These are phyloP conservation scores for Potamarius usumacintae DNA, from an alignment of 2,113 vertebrate species.

Conservation along the genomic window DNA sequence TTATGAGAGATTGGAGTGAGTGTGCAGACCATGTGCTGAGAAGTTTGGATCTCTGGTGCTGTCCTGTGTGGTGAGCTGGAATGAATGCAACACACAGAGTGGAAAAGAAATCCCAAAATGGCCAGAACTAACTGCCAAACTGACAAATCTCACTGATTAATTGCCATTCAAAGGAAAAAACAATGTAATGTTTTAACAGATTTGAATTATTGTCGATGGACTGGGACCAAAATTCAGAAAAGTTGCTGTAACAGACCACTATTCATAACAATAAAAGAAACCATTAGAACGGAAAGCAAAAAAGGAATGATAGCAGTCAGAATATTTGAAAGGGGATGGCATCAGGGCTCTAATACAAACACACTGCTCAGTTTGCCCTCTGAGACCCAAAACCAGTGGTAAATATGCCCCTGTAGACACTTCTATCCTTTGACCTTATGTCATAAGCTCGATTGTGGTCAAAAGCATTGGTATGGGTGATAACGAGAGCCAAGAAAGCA, in stretches of 20 bases:
- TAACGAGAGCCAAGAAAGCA: slow-evolving; percentile 11
- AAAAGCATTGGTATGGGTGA: slow-evolving; percentile 26
- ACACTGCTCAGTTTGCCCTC: slow-evolving; percentile 13
- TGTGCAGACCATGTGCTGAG: slow-evolving; percentile 18
- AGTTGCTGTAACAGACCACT: neutral
- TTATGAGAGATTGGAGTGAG: slow-evolving; percentile 17
- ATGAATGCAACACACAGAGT: neutral
- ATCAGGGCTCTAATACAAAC: slow-evolving; percentile 9
- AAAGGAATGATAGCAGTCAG: neutral
- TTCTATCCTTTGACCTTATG: slow-evolving; percentile 35
- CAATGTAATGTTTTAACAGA: neutral
- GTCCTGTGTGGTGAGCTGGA: slow-evolving; percentile 13
- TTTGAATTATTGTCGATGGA: neutral
- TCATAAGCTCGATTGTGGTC: slow-evolving; percentile 22
- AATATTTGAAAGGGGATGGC: neutral
- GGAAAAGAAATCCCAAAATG: slow-evolving; percentile 20
- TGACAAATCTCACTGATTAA: slow-evolving; percentile 1
- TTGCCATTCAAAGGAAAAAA: neutral
- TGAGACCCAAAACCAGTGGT: slow-evolving; percentile 36
- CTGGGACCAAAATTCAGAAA: neutral
- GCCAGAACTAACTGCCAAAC: neutral
- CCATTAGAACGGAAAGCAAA: neutral
- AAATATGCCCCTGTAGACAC: slow-evolving; percentile 22
- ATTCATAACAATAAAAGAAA: slow-evolving; percentile 7
- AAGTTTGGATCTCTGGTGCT: slow-evolving; percentile 24